Base-by-base conservation (phyloP, 2,113 vertebrate genomes). In the Serinus canaria region DNA sequence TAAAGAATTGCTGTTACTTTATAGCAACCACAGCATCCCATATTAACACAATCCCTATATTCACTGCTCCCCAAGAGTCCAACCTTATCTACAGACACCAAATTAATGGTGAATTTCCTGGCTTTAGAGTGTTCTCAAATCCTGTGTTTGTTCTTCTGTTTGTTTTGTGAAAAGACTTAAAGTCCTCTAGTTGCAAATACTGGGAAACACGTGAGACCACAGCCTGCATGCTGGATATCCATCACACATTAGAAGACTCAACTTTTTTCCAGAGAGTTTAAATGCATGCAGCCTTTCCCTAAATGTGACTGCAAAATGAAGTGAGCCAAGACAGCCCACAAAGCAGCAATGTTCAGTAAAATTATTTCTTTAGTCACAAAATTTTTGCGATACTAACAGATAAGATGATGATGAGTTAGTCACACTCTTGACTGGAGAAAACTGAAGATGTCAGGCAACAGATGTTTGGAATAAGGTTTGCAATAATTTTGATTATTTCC, bases 391-490 rank as follows among this genome's bases (percentile, higher is more conserved):
- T 83, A 64, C 86, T 74, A 96, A 82, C 90, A 93, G 85, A 93
- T 83, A 90, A 81, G 64, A 92, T 85, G 86, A 88, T 60, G 85
- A 95, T 53, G 53, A 63, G 69, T 87, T 87, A 89, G 89, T 92
- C 90, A 93, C 55, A 92, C 63, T 78, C 80, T 93, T 35, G 50
- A 78, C 76, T 77, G 80, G 22, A 90, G 72, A 95, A 90, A 93
- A 92, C 83, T 63, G 75, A 80, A 91, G 92, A 93, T 94, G 89
- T 70, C 87, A 92, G 56, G 91, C 83, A 94, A 83, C 93, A 95
- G 78, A 95, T 89, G 91, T 94, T 91, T 79, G 90, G 75, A 97
- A 89, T 72, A 83, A 83, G 70, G 69, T 95, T 89, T 92, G 83
- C 77, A 92, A 41, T 87, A 82, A 92, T 83, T 94, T 82, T 79